Conservation (phyloP, 2,797 vertebrate species). For the Eulemur mongoz region DNA sequence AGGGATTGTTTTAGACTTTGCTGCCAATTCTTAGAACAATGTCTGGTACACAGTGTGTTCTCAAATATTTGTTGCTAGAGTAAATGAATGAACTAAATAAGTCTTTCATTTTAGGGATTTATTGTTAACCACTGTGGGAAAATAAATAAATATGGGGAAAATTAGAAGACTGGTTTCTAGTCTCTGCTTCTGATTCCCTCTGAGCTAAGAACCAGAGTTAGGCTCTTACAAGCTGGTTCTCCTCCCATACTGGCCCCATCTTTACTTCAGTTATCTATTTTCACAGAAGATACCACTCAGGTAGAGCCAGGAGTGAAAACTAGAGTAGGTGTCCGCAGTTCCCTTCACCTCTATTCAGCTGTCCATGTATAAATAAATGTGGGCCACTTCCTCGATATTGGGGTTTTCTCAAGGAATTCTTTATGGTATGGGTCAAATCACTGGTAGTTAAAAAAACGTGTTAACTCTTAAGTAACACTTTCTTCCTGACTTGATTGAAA, state of each 20-base stretch:
- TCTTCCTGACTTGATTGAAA: background rate
- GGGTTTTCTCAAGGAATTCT: background rate
- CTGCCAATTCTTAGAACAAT: background rate
- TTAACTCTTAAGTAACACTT: background rate
- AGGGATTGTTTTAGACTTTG: background rate
- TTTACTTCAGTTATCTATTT: background rate
- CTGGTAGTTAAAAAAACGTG: background rate
- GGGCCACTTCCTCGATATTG: background rate
- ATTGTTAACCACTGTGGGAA: background rate
- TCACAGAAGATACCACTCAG: background rate
- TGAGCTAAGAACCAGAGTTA: background rate
- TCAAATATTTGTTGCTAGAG: conserved; percentile 42
- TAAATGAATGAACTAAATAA: conserved; percentile 9
- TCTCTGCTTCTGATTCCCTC: background rate
- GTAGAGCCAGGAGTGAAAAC: background rate
- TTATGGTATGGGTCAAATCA: background rate
- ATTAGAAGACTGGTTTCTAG: background rate
- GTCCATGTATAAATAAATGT: background rate
- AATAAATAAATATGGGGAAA: background rate
- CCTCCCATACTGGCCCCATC: background rate
- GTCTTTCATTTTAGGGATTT: conserved; percentile 13
- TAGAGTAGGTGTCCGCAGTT: background rate
- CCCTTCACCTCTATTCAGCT: background rate
- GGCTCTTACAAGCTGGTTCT: background rate
- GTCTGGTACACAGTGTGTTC: background rate